phyloP scores from a whole-genome alignment of 2,113 vertebrate species.

The Apodemus sylvaticus region DNA sequence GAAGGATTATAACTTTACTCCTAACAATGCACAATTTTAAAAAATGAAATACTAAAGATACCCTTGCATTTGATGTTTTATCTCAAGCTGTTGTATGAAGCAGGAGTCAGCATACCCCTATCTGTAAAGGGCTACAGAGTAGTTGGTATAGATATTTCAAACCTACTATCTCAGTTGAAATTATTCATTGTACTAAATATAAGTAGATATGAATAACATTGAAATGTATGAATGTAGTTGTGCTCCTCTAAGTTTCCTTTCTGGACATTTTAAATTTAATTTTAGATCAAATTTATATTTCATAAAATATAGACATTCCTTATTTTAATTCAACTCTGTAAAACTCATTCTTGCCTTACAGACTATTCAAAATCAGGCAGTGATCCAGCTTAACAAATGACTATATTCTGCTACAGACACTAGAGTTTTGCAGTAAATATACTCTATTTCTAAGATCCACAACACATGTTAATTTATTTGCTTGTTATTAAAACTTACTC shows the following conservation, averaged over 20 bases:
- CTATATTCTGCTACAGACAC: neutral
- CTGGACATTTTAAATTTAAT: neutral
- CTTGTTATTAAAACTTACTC: conserved; percentile 32
- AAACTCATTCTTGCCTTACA: neutral
- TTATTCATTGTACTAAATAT: neutral
- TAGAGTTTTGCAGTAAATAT: neutral
- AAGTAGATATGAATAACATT: neutral
- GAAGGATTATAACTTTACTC: neutral
- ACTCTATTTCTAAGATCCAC: neutral
- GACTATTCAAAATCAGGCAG: neutral
- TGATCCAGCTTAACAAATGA: neutral
- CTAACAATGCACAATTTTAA: conserved; percentile 38
- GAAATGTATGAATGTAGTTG: neutral
- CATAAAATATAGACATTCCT: neutral
- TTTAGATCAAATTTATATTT: conserved; percentile 20
- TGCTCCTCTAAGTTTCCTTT: neutral
- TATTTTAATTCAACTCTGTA: conserved; percentile 7
- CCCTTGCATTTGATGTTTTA: conserved; percentile 31
- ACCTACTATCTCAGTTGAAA: neutral
- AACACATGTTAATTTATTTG: neutral
- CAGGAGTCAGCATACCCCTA: neutral
- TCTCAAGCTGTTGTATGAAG: neutral
- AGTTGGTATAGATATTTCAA: neutral
- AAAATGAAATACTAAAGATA: neutral
- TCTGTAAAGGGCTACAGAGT: neutral